Conservation (phyloP, 2,797 vertebrate genomes). For the Pseudocheirus occidentalis region DNA sequence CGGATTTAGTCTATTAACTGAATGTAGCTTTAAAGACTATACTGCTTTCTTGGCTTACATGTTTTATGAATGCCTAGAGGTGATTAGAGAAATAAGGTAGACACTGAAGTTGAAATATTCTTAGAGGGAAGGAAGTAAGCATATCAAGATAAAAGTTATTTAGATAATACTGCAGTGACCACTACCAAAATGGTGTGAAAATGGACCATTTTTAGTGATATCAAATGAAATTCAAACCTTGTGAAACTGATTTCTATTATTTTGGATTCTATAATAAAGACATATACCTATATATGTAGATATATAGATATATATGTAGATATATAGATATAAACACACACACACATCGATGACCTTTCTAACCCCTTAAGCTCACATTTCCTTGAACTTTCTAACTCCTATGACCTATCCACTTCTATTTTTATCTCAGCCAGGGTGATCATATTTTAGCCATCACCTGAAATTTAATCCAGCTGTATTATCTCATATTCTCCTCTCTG, state of each 20-base stretch:
- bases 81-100: neutral
- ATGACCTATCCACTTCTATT: neutral
- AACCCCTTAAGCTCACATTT: neutral
- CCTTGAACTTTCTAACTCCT: neutral
- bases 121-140: neutral
- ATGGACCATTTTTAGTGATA: neutral
- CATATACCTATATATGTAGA: too few relatives aligned
- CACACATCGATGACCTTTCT: neutral
- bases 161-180: neutral
- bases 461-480: neutral
- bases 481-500: neutral
- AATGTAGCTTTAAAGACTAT: neutral
- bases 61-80: neutral
- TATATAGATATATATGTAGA: too few relatives aligned
- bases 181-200: neutral
- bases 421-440: neutral
- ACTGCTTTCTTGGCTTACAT: neutral
- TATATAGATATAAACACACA: too few relatives aligned
- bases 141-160: neutral
- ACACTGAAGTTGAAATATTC: neutral
- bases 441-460: neutral
- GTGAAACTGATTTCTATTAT: neutral
- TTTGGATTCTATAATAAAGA: neutral
- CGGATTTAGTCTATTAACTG: neutral
- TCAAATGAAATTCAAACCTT: neutral